Conservation (phyloP, 2,797 vertebrate genomes). For the Myripristis murdjan region DNA sequence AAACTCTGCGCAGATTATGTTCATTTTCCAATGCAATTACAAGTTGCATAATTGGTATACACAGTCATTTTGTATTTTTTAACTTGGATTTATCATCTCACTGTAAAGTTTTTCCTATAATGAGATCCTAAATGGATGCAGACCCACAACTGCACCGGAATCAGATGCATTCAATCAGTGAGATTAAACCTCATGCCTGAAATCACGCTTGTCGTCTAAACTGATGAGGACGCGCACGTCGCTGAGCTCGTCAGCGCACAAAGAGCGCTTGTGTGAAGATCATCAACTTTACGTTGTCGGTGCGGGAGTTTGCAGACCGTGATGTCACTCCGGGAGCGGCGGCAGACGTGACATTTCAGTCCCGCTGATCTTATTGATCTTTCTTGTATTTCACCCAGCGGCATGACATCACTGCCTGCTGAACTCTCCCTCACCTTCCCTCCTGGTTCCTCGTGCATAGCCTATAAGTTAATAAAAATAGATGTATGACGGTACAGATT, state of each 20-base stretch:
- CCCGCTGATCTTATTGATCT: constrained; percentile 64
- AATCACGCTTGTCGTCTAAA: background rate
- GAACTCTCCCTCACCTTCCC: constrained; percentile 77
- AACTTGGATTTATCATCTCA: too few relatives aligned
- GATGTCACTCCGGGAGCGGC: constrained; percentile 44
- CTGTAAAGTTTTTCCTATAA: too few relatives aligned
- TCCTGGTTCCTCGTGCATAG: constrained; percentile 5
- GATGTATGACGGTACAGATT: constrained; percentile 52
- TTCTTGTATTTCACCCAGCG: constrained; percentile 56
- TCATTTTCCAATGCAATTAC: too few relatives aligned
- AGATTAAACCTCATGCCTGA: too few relatives aligned
- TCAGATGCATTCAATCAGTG: background rate
- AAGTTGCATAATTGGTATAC: too few relatives aligned
- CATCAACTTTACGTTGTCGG: constrained; percentile 11
- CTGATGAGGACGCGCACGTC: background rate
- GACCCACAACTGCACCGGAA: background rate
- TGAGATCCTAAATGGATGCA: too few relatives aligned
- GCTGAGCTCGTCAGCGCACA: background rate
- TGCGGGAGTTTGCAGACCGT: constrained; percentile 31
- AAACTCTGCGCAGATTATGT: too few relatives aligned
- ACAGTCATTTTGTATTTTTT: too few relatives aligned
- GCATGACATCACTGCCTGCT: constrained; percentile 64
- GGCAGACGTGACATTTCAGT: constrained; percentile 48
- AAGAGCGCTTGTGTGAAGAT: background rate
- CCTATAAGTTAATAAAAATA: constrained; percentile 50